A percentile compares a stretch with the other conserved stretches of the same genome.
Conservation (phyloP, 2,797 vertebrate genomes). For the Pangasius djambal region DNA sequence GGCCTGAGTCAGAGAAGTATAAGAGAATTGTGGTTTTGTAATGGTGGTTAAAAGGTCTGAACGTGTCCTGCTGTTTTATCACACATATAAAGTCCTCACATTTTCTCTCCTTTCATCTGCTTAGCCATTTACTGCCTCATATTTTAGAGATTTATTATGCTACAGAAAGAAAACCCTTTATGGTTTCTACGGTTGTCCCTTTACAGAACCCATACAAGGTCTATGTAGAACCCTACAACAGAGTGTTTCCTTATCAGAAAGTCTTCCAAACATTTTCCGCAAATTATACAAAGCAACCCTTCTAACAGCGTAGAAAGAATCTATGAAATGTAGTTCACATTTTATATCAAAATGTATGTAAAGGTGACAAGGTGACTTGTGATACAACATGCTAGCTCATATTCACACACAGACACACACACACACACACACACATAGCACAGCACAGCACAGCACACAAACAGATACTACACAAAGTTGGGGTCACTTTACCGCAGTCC, state of each 20-base stretch:
- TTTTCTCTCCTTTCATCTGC: slow-evolving; percentile 20
- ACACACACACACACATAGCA: slow-evolving; percentile 30
- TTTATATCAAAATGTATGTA: not conserved
- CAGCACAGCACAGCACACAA: slow-evolving; percentile 31
- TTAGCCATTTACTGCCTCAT: not conserved
- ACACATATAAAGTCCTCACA: not conserved
- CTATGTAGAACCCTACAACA: not conserved
- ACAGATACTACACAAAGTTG: slow-evolving; percentile 44
- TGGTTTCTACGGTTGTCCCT: not conserved
- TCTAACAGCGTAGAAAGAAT: not conserved
- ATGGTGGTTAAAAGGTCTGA: not conserved
- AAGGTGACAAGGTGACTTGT: not conserved
- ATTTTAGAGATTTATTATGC: not conserved
- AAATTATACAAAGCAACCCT: no score
- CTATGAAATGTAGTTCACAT: not conserved
- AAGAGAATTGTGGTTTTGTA: not conserved
- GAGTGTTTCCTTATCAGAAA: no score
- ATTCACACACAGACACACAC: slow-evolving; percentile 29
- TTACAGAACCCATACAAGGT: not conserved
- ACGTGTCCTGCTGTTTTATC: slow-evolving; percentile 5
- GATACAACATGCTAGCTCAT: not conserved
- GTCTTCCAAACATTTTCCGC: not conserved
- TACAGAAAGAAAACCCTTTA: not conserved
- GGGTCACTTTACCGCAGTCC: slow-evolving; percentile 74
- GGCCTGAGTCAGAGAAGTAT: not conserved